These are phyloP conservation scores for Agelaius tricolor DNA, from an alignment of 2,113 vertebrate genomes.

Conservation along the genomic window DNA sequence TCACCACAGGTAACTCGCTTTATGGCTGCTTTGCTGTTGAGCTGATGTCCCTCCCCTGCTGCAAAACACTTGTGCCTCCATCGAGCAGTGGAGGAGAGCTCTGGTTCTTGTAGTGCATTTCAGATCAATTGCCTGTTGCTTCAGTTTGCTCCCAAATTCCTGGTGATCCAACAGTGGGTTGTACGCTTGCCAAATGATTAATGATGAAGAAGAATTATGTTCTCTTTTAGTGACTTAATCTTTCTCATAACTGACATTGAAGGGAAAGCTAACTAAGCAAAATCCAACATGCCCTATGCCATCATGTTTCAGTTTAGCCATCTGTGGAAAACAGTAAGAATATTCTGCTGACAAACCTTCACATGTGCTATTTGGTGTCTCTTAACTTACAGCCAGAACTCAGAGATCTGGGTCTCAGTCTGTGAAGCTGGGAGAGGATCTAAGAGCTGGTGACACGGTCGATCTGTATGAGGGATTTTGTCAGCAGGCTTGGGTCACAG, in stretches of 20 bases:
- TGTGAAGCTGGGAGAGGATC: neutral
- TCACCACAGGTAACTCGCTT: neutral
- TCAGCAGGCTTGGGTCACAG: neutral
- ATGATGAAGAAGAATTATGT: neutral
- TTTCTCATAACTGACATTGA: neutral
- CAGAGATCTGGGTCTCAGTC: neutral
- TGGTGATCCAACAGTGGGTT: neutral
- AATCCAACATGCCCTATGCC: neutral
- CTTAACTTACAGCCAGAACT: neutral
- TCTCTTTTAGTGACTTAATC: neutral
- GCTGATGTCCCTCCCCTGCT: constrained; percentile 18
- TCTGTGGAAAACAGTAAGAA: neutral
- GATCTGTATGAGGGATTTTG: neutral
- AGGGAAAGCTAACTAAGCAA: neutral
- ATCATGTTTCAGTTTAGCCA: neutral
- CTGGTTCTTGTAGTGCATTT: constrained; percentile 28
- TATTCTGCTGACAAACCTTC: constrained; percentile 15
- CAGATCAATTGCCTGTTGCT: neutral
- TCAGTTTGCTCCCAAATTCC: neutral
- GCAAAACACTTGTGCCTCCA: neutral
- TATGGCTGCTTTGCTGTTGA: constrained; percentile 51
- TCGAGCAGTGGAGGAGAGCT: neutral
- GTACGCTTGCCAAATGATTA: neutral
- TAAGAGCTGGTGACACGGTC: neutral
- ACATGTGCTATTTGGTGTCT: neutral